These are phyloP conservation scores for Chrosomus eos DNA, from an alignment of 2,797 vertebrate species.

Conservation along the genomic window DNA sequence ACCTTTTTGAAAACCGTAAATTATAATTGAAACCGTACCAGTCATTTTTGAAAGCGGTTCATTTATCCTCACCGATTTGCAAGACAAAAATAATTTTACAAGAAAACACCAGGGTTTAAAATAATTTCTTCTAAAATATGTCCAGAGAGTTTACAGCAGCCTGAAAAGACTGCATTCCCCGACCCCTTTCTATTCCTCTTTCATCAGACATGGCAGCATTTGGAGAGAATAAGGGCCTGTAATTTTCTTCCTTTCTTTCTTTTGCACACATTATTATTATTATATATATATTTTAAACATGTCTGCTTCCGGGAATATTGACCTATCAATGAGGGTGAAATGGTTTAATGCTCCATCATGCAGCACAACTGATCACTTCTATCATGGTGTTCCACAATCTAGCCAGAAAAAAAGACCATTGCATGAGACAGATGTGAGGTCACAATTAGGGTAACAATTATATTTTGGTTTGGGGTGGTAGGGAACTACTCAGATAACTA, in stretches of 20 bases:
- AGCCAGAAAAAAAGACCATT: neutral
- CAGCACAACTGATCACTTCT: neutral
- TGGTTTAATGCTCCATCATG: neutral
- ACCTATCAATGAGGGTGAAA: neutral
- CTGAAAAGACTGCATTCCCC: neutral
- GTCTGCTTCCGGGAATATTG: neutral
- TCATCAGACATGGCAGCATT: neutral
- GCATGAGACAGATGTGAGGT: neutral
- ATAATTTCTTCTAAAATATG: neutral
- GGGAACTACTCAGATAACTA: neutral
- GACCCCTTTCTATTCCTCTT: neutral
- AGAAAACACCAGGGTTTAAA: neutral
- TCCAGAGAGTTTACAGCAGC: neutral
- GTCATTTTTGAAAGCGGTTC: neutral
- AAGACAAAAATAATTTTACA: neutral
- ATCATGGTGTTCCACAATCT: neutral
- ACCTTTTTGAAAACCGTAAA: too few species aligned
- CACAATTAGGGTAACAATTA: neutral
- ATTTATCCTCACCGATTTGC: neutral
- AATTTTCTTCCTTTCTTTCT: neutral
- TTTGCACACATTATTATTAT: too few species aligned
- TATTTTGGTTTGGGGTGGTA: neutral
- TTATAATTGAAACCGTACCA: too few species aligned
- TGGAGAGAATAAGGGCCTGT: neutral
- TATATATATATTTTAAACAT: too few species aligned